Evolutionary conservation across 2,888 invertebrate genomes (phyloP), one percentile per base, ranked within the genome.

Genomic region (Galerucella nymphaeae): DNA sequence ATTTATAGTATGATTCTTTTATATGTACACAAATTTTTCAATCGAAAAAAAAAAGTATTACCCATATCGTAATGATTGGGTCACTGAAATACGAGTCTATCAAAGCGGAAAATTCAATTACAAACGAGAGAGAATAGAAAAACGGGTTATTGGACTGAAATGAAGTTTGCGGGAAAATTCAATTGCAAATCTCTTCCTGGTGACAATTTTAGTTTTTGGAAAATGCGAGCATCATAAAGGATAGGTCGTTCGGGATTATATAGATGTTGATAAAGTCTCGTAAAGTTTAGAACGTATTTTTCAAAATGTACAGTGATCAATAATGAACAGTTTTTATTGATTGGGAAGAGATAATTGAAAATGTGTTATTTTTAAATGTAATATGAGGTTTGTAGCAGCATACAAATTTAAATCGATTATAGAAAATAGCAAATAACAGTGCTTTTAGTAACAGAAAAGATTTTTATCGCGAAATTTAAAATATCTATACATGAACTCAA

Each of bases 141-240:
- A 11, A 6, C 45, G 59, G 61, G 61, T 41, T 62, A 62, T 62
- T 62, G 61, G 61, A 62, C 18, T 42, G 42, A 16, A 62, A 62
- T 11, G 42, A 62, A 62, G 61, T 62, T 62, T 38, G 61, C 16
- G 42, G 42, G n/a, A 42, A 62, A 62, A 62, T 45, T 62, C 61
- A 62, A 62, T 62, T 62, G 61, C 18, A 41, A 62, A 10, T 42
- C 61, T 42, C 18, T 62, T 62, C 18, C 42, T n/a, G 6, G 4
- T 42, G 42, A 62, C 13, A 11, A 41, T 41, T 62, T 59, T 61
- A 41, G n/a, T 42, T 61, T 10, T 18, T 41, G 16, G 23, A 62
- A 59, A 59, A 59, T 38, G 16, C 18, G 59, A 16, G 38, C 30
- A 2, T 1, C 10, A 59, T 30, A 23, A 30, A 59, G 9, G 58